Percentiles rank a stretch among this genome's conserved stretches.
phyloP scores from a whole-genome alignment of 2,888 invertebrate species.

The Eilema depressum region DNA sequence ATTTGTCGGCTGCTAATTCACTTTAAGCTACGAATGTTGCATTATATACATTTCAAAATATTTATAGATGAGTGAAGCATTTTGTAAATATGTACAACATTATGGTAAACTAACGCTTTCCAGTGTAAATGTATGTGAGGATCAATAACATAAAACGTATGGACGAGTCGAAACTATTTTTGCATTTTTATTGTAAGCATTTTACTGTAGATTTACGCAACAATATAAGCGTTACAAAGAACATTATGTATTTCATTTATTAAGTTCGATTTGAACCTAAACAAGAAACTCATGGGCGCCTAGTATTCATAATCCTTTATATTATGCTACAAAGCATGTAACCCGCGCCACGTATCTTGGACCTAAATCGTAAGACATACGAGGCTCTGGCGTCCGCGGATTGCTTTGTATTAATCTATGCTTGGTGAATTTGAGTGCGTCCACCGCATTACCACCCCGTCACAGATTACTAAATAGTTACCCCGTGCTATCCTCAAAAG shows the following conservation, averaged over 20 bases:
- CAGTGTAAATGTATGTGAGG: not conserved
- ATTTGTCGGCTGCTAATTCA: not conserved
- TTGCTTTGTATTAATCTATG: too few species aligned
- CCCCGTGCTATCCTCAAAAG: too few species aligned
- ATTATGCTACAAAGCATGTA: too few species aligned
- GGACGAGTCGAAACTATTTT: slow-evolving; percentile 38
- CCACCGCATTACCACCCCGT: too few species aligned
- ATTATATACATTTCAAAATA: too few species aligned
- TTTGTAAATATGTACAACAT: not conserved
- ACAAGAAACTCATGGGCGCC: not conserved
- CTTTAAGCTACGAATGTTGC: not conserved
- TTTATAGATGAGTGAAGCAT: not conserved
- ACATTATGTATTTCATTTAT: slow-evolving; percentile 22
- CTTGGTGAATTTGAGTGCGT: too few species aligned
- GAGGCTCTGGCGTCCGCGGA: too few species aligned
- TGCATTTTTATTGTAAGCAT: slow-evolving; percentile 46
- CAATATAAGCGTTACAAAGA: slow-evolving; percentile 37
- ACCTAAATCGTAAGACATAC: too few species aligned
- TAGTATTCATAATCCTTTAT: too few species aligned
- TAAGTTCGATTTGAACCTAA: not conserved
- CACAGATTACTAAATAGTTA: too few species aligned
- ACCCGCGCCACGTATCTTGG: too few species aligned
- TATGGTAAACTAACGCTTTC: not conserved
- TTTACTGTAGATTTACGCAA: slow-evolving; percentile 38
- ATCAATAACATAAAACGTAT: slow-evolving; percentile 28